A percentile compares a stretch with the other conserved stretches of the same genome.
Evolutionary conservation across 2,113 vertebrate species (phyloP).

Genomic region (Cephalophus harveyi): DNA sequence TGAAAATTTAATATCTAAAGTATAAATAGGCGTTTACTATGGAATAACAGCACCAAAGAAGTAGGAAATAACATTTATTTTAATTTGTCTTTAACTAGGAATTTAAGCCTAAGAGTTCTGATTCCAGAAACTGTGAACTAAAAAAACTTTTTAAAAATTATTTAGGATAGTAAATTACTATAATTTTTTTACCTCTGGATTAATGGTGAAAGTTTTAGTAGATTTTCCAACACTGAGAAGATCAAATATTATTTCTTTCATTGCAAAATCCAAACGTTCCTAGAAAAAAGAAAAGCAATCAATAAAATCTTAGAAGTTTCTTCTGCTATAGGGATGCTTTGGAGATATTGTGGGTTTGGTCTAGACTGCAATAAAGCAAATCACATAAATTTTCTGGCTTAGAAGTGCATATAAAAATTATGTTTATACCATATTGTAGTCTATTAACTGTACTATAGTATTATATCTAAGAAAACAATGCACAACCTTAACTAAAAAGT

Average conservation of each 20-base stretch:
- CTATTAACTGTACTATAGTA: background rate
- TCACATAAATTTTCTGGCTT: background rate
- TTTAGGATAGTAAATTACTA: background rate
- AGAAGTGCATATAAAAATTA: background rate
- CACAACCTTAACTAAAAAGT: background rate
- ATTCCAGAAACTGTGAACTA: background rate
- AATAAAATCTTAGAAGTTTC: background rate
- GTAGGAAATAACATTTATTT: background rate
- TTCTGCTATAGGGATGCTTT: background rate
- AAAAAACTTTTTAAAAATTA: background rate
- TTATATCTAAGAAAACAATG: background rate
- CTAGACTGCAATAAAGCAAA: background rate
- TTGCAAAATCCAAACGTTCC: conserved; percentile 99
- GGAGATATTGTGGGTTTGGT: background rate
- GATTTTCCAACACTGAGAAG: conserved; percentile 99
- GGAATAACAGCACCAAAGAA: background rate
- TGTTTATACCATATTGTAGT: background rate
- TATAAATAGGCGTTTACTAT: background rate
- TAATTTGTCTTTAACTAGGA: background rate
- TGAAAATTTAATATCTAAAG: background rate
- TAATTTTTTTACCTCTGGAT: conserved; percentile 92
- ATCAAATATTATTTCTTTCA: conserved; percentile 99
- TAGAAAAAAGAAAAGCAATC: conserved; percentile 66
- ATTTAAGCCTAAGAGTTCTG: background rate
- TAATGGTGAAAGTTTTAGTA: conserved; percentile 98